Evolutionary conservation across 1,140 invertebrate genomes (phyloP).

Genomic region (Camponotus pennsylvanicus): DNA sequence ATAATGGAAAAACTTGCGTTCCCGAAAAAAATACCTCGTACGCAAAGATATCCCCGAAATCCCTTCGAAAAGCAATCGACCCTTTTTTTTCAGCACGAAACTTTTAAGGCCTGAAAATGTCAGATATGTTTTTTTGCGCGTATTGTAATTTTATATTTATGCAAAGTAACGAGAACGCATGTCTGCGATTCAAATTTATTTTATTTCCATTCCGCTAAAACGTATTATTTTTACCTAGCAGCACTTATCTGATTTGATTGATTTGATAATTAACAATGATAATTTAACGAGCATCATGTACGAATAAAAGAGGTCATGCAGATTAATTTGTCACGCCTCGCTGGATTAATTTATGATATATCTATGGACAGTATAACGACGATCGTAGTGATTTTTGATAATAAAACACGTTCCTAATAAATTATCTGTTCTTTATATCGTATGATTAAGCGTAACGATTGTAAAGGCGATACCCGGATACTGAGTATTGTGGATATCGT

Average conservation of each 20-base stretch:
- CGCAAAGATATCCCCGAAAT: neutral
- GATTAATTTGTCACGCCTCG: constrained; percentile 43
- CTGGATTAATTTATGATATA: constrained; percentile 63
- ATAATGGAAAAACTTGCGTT: neutral
- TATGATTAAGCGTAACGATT: constrained; percentile 71
- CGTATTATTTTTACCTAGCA: constrained; percentile 29
- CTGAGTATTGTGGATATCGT: constrained; percentile 37
- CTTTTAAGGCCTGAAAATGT: constrained; percentile 32
- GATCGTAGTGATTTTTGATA: constrained; percentile 73
- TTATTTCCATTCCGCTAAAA: constrained; percentile 27
- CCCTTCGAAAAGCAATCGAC: constrained; percentile 27
- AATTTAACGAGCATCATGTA: constrained; percentile 15
- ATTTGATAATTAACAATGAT: constrained; percentile 29
- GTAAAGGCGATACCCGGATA: constrained; percentile 33
- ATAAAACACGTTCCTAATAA: constrained; percentile 76
- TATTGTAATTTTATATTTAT: constrained; percentile 36
- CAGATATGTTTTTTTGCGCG: constrained; percentile 11
- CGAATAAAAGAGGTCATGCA: constrained; percentile 39
- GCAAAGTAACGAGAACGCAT: constrained; percentile 1
- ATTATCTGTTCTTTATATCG: constrained; percentile 73
- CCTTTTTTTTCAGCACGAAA: constrained; percentile 22
- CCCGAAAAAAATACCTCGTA: constrained; percentile 6
- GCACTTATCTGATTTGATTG: neutral
- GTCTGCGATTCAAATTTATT: neutral
- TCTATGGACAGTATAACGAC: constrained; percentile 54